These are phyloP conservation scores for Drosophila prostipennis DNA, from an alignment of 2,888 invertebrate species.

Conservation along the genomic window DNA sequence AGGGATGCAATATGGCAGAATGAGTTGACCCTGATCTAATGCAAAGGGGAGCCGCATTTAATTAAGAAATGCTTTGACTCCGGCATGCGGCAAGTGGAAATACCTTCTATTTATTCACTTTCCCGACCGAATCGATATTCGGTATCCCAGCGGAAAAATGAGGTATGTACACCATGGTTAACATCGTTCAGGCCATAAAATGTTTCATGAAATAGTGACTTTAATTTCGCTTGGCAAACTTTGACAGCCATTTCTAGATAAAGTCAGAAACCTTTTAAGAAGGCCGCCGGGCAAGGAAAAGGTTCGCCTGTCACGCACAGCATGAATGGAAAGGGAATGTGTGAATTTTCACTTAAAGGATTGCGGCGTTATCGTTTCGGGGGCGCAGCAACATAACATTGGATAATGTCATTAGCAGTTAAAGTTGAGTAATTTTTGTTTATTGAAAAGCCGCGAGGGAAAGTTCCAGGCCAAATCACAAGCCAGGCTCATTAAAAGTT, in stretches of 20 bases:
- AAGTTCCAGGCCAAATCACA: slow-evolving; percentile 50
- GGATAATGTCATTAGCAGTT: slow-evolving; percentile 43
- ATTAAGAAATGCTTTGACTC: slow-evolving; percentile 57
- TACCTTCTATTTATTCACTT: slow-evolving; percentile 9
- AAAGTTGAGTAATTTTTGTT: slow-evolving; percentile 41
- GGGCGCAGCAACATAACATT: slow-evolving; percentile 12
- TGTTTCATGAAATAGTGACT: slow-evolving; percentile 11
- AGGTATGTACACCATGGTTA: too few relatives aligned
- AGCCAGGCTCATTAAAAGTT: slow-evolving; percentile 47
- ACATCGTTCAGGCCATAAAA: background rate
- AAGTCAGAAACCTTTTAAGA: slow-evolving; percentile 29
- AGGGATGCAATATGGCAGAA: slow-evolving; percentile 42
- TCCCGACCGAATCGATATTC: slow-evolving; percentile 11
- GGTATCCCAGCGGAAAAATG: slow-evolving; percentile 1
- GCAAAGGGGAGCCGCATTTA: slow-evolving; percentile 48
- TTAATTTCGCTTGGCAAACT: slow-evolving; percentile 12
- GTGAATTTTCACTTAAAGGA: slow-evolving; percentile 40
- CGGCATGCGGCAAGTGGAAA: slow-evolving; percentile 23
- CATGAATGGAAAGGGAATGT: background rate
- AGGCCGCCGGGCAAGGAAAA: slow-evolving; percentile 17
- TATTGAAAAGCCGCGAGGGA: slow-evolving; percentile 27
- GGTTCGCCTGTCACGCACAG: slow-evolving; percentile 40
- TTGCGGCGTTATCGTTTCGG: slow-evolving; percentile 17
- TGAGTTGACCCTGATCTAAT: slow-evolving; percentile 30
- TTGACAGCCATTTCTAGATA: slow-evolving; percentile 25